Base-by-base conservation (phyloP, 2,888 invertebrate genomes). In the Nezara viridula region DNA sequence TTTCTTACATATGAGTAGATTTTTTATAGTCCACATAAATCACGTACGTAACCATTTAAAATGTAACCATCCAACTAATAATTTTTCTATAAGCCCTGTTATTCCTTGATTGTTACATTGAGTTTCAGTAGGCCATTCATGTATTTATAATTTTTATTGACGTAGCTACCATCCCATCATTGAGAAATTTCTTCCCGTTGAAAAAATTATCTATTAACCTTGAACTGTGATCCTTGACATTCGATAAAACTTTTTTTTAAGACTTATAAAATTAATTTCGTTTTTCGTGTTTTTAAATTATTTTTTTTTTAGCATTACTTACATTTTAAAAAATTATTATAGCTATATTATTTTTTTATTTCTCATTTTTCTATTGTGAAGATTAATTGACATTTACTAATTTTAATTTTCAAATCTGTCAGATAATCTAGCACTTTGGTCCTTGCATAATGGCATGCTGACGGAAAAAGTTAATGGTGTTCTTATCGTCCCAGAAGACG, bases 391-490 rank as follows among this genome's bases (percentile, higher is more conserved):
- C 6, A 32, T 60, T 60, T 60, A 60, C 5, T 14, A 32, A 60
- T 27, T 60, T 60, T 60, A 27, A 60, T n/a, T 60, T 60, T 60
- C 0, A 27, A 60, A 32, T 32, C 60, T 60, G 5, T 5, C 60
- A 16, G 27, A 60, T 32, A 27, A 60, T 16, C n/a, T 12, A 73
- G 37, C 37, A 37, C 66, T 37, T 73, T 73, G 66, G 32, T 19
- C 37, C 19, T 73, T 73, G 32, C 21, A 27, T 60, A 27, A 60
- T 60, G 5, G 7, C 66, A 73, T 37, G 66, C 66, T 73, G 0
- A 73, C 14, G 37, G 21, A 73, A 73, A 73, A 73, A 73, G 66
- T 73, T 73, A 73, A 73, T 73, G 37, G 6, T 73, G 32, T 73
- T 73, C 66, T 73, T 73, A 73, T 73, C 66, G 66, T 73, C 16